phyloP scores from a whole-genome alignment of 1,140 invertebrate genomes.

The Lordiphosa collinella region DNA sequence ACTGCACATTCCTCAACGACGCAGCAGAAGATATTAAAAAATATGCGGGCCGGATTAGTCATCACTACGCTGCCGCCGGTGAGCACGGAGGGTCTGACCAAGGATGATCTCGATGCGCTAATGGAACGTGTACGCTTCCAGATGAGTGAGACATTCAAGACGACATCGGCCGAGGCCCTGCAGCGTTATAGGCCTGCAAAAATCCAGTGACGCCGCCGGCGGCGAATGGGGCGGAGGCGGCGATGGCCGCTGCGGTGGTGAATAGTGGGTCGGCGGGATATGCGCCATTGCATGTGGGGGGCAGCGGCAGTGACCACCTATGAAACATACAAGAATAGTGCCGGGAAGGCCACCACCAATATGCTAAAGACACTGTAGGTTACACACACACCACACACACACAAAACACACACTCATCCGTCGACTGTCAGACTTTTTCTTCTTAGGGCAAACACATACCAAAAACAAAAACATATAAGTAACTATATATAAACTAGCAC shows the following conservation, averaged over 20 bases:
- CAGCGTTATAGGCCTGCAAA: conserved; percentile 53
- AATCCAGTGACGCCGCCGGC: conserved; percentile 17
- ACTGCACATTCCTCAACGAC: conserved; percentile 90
- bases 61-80: conserved; percentile 89
- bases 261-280: conserved; percentile 29
- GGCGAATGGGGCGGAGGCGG: conserved; percentile 24
- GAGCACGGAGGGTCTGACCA: conserved; percentile 86
- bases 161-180: conserved; percentile 83
- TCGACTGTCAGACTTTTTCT: conserved; percentile 37
- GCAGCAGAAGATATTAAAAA: conserved; percentile 88
- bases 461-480: no score
- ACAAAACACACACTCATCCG: conserved; percentile 7
- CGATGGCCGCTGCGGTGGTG: conserved; percentile 25
- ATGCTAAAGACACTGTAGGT: conserved; percentile 59
- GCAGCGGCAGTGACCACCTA: conserved; percentile 24
- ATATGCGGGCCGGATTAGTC: conserved; percentile 88
- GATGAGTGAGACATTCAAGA: conserved; percentile 85
- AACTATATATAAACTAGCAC: no score
- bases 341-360: conserved; percentile 27
- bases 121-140: conserved; percentile 84
- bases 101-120: conserved; percentile 85
- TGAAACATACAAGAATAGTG: conserved; percentile 38
- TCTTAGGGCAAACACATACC: conserved; percentile 31
- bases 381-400: conserved; percentile 4
- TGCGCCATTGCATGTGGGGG: conserved; percentile 35